Evolutionary conservation across 92 coral and sea anemone species (phyloP), one percentile per base, ranked within the genome.

Genomic region (Desmophyllum pertusum): DNA sequence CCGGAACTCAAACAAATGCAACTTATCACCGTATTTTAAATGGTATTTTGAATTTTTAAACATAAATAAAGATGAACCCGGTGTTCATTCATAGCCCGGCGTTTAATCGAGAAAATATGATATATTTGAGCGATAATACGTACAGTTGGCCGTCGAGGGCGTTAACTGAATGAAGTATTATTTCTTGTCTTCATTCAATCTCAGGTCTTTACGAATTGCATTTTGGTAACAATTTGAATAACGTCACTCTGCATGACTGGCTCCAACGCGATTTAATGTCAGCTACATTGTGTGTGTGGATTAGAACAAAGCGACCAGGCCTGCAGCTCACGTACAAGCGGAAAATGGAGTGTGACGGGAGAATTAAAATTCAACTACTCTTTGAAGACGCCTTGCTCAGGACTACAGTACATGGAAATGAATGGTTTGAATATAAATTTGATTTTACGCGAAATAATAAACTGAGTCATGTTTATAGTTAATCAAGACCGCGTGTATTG

Each of bases 231-330:
- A 64, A 13, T 10, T 14, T 31, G 13, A 13, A 29, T 14, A 64
- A 35, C 18, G 6, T 64, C 1, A 29, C 21, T 64, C 38, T 29
- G 4, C 3, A 33, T 18, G 21, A 63, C 8, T 64, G 70, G 70
- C 70, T 64, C 19, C 70, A 64, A n/a, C 21, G 19, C 19, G 70
- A 64, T 35, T 64, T 64, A 64, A 64, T 35, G 21, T 13, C 37
- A 15, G 70, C 38, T 30, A 78, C 83, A 5, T 19, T 78, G 27
- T 78, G 83, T 46, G 29, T 78, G 19, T 78, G 83, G 83, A 39
- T 78, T 14, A 78, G 72, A 23, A 78, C 83, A 18, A 35, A 19
- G 15, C 6, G 10, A 23, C 27, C 48, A 0, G 83, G 73, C 18
- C 67, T 78, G 5, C 46, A 53, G 19, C 43, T 78, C 73, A 40